Evolutionary conservation across 2,888 invertebrate species (phyloP).

Genomic region (Anarsia innoxiella): DNA sequence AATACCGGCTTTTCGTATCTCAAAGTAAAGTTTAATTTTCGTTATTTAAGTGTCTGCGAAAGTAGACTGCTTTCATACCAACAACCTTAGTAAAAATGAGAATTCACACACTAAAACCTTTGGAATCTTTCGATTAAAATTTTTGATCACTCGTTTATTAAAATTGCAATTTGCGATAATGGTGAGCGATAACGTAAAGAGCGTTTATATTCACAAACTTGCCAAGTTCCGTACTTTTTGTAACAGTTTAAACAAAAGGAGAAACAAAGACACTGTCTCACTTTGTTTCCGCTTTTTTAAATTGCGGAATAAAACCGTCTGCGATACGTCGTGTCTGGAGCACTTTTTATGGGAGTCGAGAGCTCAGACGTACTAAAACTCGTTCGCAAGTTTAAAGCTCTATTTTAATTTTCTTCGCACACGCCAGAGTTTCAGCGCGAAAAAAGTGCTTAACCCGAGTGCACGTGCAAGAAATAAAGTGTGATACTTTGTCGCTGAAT

Average conservation of each 20-base stretch:
- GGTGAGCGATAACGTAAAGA: too few species aligned
- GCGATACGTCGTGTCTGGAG: constrained; percentile 49
- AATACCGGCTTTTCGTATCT: constrained; percentile 38
- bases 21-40: constrained; percentile 35
- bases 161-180: too few species aligned
- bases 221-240: constrained; percentile 22
- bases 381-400: constrained; percentile 62
- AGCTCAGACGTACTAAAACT: constrained; percentile 56
- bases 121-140: too few species aligned
- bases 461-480: constrained; percentile 56
- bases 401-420: constrained; percentile 67
- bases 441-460: constrained; percentile 44
- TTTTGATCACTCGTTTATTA: too few species aligned
- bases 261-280: constrained; percentile 32
- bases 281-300: constrained; percentile 29
- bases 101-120: too few species aligned
- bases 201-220: too few species aligned
- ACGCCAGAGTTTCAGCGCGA: constrained; percentile 35
- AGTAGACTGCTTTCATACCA: background rate
- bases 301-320: constrained; percentile 48
- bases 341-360: constrained; percentile 53
- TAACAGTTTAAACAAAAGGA: constrained; percentile 35
- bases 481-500: constrained; percentile 38
- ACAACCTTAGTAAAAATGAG: too few species aligned
- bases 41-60: constrained; percentile 26